Evolutionary conservation across 2,113 vertebrate genomes (phyloP), one percentile per base, ranked within the genome.

Genomic region (Electrona antarctica): DNA sequence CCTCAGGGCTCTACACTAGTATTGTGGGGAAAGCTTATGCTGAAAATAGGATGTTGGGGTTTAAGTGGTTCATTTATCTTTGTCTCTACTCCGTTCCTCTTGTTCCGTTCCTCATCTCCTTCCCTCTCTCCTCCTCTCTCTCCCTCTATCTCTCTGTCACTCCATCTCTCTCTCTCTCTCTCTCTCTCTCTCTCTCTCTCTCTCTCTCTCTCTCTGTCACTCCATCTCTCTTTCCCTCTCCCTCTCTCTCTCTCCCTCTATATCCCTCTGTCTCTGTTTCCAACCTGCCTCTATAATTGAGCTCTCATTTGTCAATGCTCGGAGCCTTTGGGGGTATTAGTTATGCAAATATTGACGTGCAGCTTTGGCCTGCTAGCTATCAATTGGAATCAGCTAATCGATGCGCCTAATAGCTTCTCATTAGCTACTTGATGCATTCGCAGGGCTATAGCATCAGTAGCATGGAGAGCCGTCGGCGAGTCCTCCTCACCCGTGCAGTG

Each of bases 321-420:
- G 90, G 91, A 93, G 92, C 92, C 33, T 41, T 93, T 90, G 79
- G 84, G 90, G 92, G 91, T 94, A 95, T 97, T 94, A 92, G 94
- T 93, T 95, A 95, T 94, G 91, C 94, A 96, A 94, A 96, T 95
- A 95, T 97, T 94, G 95, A 95, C 90, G 86, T 94, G 94, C 87
- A 91, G 89, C 94, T 95, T 95, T 96, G 94, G 91, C 94, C 94
- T 95, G 91, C 91, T 93, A 91, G 94, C 94, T 95, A 95, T 97
- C 97, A 96, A 93, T 95, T 94, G 94, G 93, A 96, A 97, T 97
- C 96, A 98, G 94, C 90, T 94, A 97, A 97, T 98, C 96, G 88
- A 96, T 97, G 87, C 79, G 80, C 89, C 93, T 98, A 98, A 97
- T 97, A 96, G 97, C 93, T 95, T 90, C 95, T 97, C 94, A 94